Conservation (phyloP, 2,888 invertebrate species). For the Odontocolon sp. region DNA sequence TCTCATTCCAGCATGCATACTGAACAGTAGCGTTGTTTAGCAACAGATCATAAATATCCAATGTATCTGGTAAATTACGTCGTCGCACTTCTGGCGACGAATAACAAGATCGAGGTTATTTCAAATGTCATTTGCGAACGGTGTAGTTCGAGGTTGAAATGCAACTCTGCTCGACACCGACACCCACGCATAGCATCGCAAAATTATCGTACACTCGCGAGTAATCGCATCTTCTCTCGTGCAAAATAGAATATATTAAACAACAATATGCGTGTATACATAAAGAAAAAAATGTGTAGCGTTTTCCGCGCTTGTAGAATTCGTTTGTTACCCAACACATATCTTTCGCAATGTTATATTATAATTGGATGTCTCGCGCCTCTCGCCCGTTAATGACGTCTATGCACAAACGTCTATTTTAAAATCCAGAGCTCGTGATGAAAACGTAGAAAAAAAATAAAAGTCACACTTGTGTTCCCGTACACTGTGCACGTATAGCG, state of each 20-base stretch:
- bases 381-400: conserved; percentile 31
- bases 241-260: not conserved
- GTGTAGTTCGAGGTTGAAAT: not conserved
- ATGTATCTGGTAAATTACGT: conserved; percentile 38
- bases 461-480: conserved; percentile 8
- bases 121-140: conserved; percentile 35
- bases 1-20: conserved; percentile 76
- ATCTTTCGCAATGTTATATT: conserved; percentile 24
- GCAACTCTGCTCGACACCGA: conserved; percentile 19
- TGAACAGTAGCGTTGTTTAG: conserved; percentile 13
- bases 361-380: conserved; percentile 40
- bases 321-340: conserved; percentile 21
- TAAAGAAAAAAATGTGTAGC: not conserved
- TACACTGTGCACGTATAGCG: not conserved
- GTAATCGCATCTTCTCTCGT: not conserved
- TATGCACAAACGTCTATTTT: conserved; percentile 22
- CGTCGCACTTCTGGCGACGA: conserved; percentile 1
- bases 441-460: conserved; percentile 36
- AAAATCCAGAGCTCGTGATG: conserved; percentile 9
- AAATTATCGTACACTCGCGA: not conserved
- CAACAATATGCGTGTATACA: not conserved
- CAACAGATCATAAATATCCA: conserved; percentile 31
- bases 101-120: conserved; percentile 13
- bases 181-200: conserved; percentile 10
- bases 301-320: not conserved